Conservation (phyloP, 2,797 vertebrate species). For the Miichthys miiuy region DNA sequence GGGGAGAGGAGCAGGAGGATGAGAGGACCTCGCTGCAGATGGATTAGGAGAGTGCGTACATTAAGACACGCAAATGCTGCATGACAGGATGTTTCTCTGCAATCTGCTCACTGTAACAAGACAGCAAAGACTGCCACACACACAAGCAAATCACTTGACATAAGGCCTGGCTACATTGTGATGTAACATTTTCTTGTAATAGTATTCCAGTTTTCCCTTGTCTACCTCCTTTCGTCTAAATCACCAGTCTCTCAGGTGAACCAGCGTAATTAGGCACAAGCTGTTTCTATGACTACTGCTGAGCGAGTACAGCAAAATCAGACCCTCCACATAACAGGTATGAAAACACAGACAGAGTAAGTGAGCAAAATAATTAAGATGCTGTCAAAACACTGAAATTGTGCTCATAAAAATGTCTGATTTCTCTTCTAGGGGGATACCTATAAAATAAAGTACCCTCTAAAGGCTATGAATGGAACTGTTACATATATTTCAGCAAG, state of each 20-base stretch:
- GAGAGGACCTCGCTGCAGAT: slow-evolving; percentile 63
- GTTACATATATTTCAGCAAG: neutral
- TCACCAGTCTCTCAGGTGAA: slow-evolving; percentile 18
- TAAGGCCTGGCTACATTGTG: neutral
- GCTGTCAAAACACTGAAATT: neutral
- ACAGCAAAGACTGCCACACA: slow-evolving; percentile 4
- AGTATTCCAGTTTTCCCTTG: slow-evolving; percentile 2
- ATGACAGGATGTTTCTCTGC: slow-evolving; percentile 16
- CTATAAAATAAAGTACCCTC: neutral
- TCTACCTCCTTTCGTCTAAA: slow-evolving; percentile 6
- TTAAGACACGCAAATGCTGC: slow-evolving; percentile 16
- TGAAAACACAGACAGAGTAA: neutral
- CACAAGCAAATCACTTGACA: neutral
- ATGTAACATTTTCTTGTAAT: neutral
- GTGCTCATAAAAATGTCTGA: neutral
- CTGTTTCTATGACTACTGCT: slow-evolving; percentile 70
- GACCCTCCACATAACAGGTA: neutral
- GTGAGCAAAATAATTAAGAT: neutral
- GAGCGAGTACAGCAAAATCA: slow-evolving; percentile 19
- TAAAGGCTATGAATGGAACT: neutral
- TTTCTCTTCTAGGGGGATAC: neutral
- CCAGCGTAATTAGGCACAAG: slow-evolving; percentile 51
- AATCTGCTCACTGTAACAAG: slow-evolving; percentile 11
- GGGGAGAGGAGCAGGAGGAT: slow-evolving; percentile 15
- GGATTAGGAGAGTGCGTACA: slow-evolving; percentile 12